Base-by-base conservation (phyloP, 1,140 invertebrate species). In the Cherax destructor region DNA sequence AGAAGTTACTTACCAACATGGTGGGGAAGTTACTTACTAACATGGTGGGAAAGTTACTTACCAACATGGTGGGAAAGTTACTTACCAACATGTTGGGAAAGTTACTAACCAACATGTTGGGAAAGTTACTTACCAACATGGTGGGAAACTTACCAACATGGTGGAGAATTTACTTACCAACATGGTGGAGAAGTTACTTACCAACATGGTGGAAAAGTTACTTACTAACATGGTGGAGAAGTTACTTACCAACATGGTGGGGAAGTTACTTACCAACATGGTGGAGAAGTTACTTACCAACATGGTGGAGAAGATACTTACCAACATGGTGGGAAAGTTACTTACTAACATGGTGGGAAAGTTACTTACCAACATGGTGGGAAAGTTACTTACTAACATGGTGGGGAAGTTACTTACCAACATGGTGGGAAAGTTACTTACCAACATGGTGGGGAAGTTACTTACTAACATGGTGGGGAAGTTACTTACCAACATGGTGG, bases 261-360 rank as follows among this genome's bases (percentile, higher is more conserved):
- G n/a, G n/a, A n/a, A n/a, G n/a, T n/a, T n/a, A n/a, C n/a, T n/a
- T n/a, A 41, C 30, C 30, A 41, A 41, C 30, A 78, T 41, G 30
- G 30, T 18, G 1, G 30, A 78, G 30, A 16, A n/a, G 9, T 13
- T 69, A 30, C 52, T 13, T 56, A 7, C 52, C 6, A 13, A 56
- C 7, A 56, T 13, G 18, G 61, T 65, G 61, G 10, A 13, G 18
- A 72, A 76, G n/a, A 6, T 6, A 69, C 92, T 94, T 95, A 97
- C 97, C 97, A 88, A 98, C 97, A 94, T 98, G 97, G 30, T 96
- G n/a, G n/a, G n/a, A n/a, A n/a, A n/a, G n/a, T n/a, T n/a, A n/a
- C n/a, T n/a, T n/a, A 41, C 30, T 2, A 41, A 41, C 30, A 78
- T 41, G 30, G 30, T 18, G 1, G 30, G 4, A 4, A 16, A n/a